Evolutionary conservation across 2,888 invertebrate genomes (phyloP).

Genomic region (Autographa pulchrina): DNA sequence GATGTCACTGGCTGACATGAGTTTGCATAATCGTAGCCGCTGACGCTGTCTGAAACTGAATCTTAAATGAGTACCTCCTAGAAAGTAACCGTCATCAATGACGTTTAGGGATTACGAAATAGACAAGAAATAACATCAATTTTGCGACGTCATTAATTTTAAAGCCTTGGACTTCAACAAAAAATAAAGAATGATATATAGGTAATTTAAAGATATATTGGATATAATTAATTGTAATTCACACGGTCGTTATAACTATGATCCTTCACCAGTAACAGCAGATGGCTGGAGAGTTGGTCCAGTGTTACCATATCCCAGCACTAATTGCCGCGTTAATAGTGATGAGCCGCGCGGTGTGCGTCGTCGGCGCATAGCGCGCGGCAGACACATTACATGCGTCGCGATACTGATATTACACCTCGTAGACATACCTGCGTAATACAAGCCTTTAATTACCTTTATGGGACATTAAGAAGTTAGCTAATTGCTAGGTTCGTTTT

Average conservation of each 20-base stretch:
- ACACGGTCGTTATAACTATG: neutral
- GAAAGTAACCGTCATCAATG: no score
- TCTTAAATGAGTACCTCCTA: no score
- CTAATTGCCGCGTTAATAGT: constrained; percentile 1
- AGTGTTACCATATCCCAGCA: constrained; percentile 2
- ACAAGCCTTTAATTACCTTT: neutral
- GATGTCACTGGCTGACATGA: neutral
- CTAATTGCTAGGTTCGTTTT: neutral
- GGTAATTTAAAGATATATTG: neutral
- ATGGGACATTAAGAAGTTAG: neutral
- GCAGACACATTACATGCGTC: constrained; percentile 14
- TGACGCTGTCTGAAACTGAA: no score
- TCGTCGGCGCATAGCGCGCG: neutral
- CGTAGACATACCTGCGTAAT: neutral
- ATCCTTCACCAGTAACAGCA: neutral
- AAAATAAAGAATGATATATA: no score
- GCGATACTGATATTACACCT: constrained; percentile 30
- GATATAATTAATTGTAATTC: neutral
- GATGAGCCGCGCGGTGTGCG: neutral
- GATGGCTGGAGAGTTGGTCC: neutral
- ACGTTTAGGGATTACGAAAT: no score
- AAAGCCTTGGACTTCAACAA: no score
- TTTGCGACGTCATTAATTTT: no score
- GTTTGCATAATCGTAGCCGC: neutral
- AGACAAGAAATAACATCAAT: no score